phyloP scores from a whole-genome alignment of 2,797 vertebrate genomes.

The Sebastes melanostomus region DNA sequence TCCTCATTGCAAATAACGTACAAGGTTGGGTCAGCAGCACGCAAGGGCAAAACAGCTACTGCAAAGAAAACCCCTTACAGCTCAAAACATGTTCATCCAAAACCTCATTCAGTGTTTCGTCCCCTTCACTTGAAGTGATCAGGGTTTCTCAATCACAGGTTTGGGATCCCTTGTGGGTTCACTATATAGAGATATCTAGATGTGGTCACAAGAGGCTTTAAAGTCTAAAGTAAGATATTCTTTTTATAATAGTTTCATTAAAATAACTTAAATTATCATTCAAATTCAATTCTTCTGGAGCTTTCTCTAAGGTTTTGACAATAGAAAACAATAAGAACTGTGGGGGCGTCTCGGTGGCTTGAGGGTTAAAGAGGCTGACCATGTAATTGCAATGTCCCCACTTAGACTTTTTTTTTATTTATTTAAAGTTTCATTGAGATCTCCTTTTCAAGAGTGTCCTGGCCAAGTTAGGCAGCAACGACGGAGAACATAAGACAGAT shows the following conservation, averaged over 20 bases:
- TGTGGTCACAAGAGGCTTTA: neutral
- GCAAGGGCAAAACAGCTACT: constrained; percentile 28
- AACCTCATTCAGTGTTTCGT: neutral
- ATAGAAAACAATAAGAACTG: neutral
- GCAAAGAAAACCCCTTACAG: neutral
- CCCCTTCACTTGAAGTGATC: neutral
- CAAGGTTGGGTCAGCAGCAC: constrained; percentile 41
- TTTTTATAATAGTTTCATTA: neutral
- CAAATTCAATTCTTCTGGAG: neutral
- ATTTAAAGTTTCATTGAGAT: neutral
- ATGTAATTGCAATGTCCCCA: too few species aligned
- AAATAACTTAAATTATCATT: neutral
- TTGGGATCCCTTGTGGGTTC: neutral
- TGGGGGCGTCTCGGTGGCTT: too few species aligned
- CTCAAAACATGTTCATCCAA: constrained; percentile 6
- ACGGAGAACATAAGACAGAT: neutral
- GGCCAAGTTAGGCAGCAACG: neutral
- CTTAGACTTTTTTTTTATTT: too few species aligned
- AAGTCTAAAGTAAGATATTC: neutral
- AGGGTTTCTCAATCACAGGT: neutral
- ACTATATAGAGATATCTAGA: neutral
- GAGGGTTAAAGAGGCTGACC: too few species aligned
- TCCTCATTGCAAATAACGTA: constrained; percentile 41
- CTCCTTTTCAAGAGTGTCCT: neutral
- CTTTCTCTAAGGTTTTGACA: neutral